Conservation (phyloP, 2,797 vertebrate species). For the Notolepis coatsorum region DNA sequence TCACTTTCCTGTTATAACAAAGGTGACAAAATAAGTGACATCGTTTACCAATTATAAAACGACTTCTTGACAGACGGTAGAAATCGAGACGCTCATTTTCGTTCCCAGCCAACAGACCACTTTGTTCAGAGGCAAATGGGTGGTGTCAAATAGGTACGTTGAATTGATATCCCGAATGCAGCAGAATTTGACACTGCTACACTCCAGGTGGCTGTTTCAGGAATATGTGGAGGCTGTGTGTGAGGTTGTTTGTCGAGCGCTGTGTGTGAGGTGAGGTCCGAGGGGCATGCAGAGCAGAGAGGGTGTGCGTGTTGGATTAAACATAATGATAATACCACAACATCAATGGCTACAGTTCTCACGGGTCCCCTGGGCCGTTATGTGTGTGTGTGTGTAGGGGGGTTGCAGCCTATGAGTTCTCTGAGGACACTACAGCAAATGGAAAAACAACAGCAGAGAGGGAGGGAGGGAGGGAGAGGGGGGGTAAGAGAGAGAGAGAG, state of each 20-base stretch:
- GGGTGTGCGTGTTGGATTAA: conserved; percentile 8
- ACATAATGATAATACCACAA: not conserved
- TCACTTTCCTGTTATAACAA: not conserved
- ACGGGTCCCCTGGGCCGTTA: not conserved
- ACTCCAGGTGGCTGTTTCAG: not conserved
- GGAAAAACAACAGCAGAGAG: not conserved
- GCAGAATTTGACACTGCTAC: conserved; percentile 41
- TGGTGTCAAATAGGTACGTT: conserved; percentile 22
- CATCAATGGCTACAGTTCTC: not conserved
- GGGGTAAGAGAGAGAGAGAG: too few relatives aligned
- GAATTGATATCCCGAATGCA: conserved; percentile 35
- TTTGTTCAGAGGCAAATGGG: conserved; percentile 27
- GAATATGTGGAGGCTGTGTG: not conserved
- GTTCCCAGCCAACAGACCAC: conserved; percentile 31
- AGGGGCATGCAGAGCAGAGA: too few relatives aligned
- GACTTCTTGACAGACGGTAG: too few relatives aligned
- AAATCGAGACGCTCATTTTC: conserved; percentile 17
- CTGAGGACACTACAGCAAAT: conserved; percentile 15
- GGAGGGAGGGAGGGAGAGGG: not conserved
- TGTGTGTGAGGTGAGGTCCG: too few relatives aligned
- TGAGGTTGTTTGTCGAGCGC: not conserved
- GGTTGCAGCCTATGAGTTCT: conserved; percentile 9
- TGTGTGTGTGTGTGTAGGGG: too few relatives aligned
- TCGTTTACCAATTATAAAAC: too few relatives aligned
- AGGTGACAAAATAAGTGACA: not conserved